Conservation (phyloP, 2,113 vertebrate genomes). For the Pampusana beccarii region DNA sequence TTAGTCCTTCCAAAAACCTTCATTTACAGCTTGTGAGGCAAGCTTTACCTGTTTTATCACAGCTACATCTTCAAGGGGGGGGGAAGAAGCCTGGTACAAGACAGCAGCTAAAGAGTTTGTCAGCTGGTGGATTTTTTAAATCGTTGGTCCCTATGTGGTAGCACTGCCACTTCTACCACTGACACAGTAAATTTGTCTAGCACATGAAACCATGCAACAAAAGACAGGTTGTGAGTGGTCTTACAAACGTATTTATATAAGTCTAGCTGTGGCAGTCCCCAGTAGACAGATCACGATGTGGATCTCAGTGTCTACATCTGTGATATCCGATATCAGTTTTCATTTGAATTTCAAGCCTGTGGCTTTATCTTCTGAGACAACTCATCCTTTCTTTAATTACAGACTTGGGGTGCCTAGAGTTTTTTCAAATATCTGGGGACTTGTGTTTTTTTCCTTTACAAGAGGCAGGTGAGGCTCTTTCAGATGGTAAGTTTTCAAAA, state of each 20-base stretch:
- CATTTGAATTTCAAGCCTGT: neutral
- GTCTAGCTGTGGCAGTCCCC: neutral
- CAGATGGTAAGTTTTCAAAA: neutral
- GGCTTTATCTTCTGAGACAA: neutral
- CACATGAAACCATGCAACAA: neutral
- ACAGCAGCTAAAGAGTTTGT: neutral
- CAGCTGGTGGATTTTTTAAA: neutral
- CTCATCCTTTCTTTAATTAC: neutral
- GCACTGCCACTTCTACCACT: neutral
- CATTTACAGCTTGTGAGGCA: neutral
- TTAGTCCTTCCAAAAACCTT: neutral
- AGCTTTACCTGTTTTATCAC: neutral
- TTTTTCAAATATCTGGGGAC: neutral
- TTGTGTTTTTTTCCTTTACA: neutral
- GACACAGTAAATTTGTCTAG: neutral
- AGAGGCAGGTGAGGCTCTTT: neutral
- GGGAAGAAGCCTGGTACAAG: neutral
- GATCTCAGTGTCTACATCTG: neutral
- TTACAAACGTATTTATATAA: neutral
- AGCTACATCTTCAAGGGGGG: neutral
- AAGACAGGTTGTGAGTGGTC: neutral
- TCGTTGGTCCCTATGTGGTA: neutral
- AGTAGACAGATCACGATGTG: neutral
- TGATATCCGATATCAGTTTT: neutral
- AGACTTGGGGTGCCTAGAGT: neutral